phyloP scores from a whole-genome alignment of 2,888 invertebrate genomes.

The Herminia tarsipennalis region DNA sequence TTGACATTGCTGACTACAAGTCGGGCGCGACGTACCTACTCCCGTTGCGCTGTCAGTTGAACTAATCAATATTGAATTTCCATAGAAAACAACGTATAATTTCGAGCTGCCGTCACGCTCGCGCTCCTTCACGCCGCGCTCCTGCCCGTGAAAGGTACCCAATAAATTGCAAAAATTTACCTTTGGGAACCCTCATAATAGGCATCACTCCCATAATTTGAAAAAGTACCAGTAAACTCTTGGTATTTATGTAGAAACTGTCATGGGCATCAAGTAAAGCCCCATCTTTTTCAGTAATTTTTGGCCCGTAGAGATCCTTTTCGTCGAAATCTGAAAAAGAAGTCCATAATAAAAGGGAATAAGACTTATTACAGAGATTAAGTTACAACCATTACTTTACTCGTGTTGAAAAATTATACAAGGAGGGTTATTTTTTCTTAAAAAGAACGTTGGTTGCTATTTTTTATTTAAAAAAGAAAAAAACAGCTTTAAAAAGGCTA shows the following conservation, averaged over 20 bases:
- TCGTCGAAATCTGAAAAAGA: conserved; percentile 58
- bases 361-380: conserved; percentile 32
- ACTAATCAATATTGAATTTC: no score
- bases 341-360: neutral
- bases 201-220: conserved; percentile 93
- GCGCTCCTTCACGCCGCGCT: no score
- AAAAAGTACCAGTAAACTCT: conserved; percentile 89
- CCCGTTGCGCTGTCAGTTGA: no score
- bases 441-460: neutral
- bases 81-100: no score
- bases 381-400: conserved; percentile 19
- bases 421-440: conserved; percentile 5
- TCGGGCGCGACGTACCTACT: no score
- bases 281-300: conserved; percentile 83
- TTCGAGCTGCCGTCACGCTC: no score
- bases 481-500: no score
- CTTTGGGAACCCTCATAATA: conserved; percentile 87
- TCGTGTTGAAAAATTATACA: conserved; percentile 16
- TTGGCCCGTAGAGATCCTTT: conserved; percentile 73
- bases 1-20: no score
- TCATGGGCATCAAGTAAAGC: conserved; percentile 88
- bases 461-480: no score
- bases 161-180: conserved; percentile 52
- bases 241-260: conserved; percentile 89
- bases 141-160: no score